Conservation (phyloP, 1,140 invertebrate species). For the Wiebesia pumilae region DNA sequence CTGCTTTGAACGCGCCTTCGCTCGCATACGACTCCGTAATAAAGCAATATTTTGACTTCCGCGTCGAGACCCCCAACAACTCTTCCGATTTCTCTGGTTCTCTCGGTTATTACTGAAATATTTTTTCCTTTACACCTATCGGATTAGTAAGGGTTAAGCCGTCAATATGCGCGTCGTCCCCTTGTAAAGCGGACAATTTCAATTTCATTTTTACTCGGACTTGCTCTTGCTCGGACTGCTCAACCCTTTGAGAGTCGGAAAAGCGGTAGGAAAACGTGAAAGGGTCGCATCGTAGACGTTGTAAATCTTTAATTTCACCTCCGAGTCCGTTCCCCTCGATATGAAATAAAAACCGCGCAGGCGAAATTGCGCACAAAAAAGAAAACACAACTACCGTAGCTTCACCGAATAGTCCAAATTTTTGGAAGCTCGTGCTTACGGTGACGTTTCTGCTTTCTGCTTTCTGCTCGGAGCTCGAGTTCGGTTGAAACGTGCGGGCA, state of each 20-base stretch:
- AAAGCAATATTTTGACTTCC: slow-evolving; percentile 70
- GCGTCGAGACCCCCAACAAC: slow-evolving; percentile 49
- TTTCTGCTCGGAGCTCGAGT: background rate
- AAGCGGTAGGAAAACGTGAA: background rate
- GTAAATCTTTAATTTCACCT: slow-evolving; percentile 40
- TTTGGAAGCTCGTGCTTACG: background rate
- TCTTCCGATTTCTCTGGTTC: slow-evolving; percentile 52
- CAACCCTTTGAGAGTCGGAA: slow-evolving; percentile 7
- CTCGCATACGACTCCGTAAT: slow-evolving; percentile 61
- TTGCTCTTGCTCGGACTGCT: background rate
- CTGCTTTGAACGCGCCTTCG: slow-evolving; percentile 24
- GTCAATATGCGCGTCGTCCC: slow-evolving; percentile 53
- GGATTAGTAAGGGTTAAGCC: slow-evolving; percentile 63
- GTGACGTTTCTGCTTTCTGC: slow-evolving; percentile 5
- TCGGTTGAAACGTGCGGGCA: background rate
- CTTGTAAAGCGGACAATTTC: slow-evolving; percentile 64
- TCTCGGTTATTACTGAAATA: slow-evolving; percentile 30
- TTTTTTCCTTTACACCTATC: slow-evolving; percentile 42
- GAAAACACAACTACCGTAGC: slow-evolving; percentile 49
- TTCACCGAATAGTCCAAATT: slow-evolving; percentile 47
- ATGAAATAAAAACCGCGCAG: background rate
- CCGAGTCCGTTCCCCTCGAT: background rate
- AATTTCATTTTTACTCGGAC: slow-evolving; percentile 65
- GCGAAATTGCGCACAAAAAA: background rate
- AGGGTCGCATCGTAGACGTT: background rate